Base-by-base conservation (phyloP, 2,888 invertebrate species). In the Achlya flavicornis region DNA sequence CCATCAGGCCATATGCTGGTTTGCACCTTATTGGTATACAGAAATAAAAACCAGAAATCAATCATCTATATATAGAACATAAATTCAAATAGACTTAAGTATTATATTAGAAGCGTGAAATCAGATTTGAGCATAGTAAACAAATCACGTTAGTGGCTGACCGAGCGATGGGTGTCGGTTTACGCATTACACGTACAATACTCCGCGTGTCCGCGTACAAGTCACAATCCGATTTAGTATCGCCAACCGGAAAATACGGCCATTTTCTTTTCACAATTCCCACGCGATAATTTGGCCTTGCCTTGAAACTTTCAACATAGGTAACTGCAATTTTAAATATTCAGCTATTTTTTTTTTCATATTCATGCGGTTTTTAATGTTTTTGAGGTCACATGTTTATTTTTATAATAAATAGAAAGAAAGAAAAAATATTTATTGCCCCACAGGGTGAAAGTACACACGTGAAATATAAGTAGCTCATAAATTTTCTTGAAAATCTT, bases 131-230 rank as follows among this genome's bases (percentile, higher is more conserved):
- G 16, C 65, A 57, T 38, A 61, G 16, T 63, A 65, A 32, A 66
- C 70, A 76, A 75, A 74, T 73, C 70, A 65, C 63, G 72, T 74
- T 76, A 71, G 72, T 33, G 11, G 5, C n/a, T 7, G 46, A n/a
- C 46, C 4, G 46, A 46, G 65, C 35, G 61, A 61, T 57, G 62
- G 61, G 69, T 70, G 63, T 68, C 63, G 26, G 61, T 63, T 69
- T 69, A 62, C 68, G 66, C 61, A 69, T 70, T 67, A 68, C 68
- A 68, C 65, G 70, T 63, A 58, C 71, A 72, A 72, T 68, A 68
- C 68, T 72, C 68, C 71, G 66, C 6, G 19, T n/a, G 10, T 72
- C 68, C 71, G 66, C 6, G 19, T n/a, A 19, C 53, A 53, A 53
- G 19, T 7, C 68, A 69, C 58, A 62, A 75, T 71, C 70, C 65